A percentile compares a stretch with the other conserved stretches of the same genome.
Conservation (phyloP, 2,797 vertebrate genomes). For the Bradypodion pumilum region DNA sequence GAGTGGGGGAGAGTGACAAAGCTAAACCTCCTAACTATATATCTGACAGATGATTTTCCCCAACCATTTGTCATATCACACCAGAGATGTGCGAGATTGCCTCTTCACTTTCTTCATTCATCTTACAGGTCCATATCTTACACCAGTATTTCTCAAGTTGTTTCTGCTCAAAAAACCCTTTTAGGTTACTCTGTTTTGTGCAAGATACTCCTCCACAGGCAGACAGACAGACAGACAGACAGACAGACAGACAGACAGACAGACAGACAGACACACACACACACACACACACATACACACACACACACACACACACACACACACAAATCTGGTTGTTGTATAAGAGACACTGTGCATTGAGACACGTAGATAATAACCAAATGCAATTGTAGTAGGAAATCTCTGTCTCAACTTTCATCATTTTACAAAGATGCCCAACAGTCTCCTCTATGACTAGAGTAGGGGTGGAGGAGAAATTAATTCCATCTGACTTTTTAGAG, state of each 20-base stretch:
- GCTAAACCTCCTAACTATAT: slow-evolving; percentile 66
- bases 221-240: neutral
- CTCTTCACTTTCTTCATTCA: slow-evolving; percentile 41
- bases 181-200: neutral
- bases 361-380: neutral
- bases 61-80: slow-evolving; percentile 53
- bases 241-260: neutral
- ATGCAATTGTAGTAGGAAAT: neutral
- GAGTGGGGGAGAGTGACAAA: slow-evolving; percentile 49
- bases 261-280: neutral
- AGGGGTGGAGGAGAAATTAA: neutral
- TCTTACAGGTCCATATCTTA: slow-evolving; percentile 51
- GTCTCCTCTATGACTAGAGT: neutral
- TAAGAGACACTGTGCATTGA: neutral
- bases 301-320: neutral
- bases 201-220: too few relatives aligned
- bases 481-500: too few relatives aligned
- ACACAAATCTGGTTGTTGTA: neutral
- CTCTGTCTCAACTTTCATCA: neutral
- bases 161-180: neutral
- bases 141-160: slow-evolving; percentile 15
- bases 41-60: slow-evolving; percentile 56
- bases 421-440: neutral
- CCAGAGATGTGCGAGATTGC: slow-evolving; percentile 41
- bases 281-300: neutral